A percentile compares a stretch with the other conserved stretches of the same genome.
Evolutionary conservation across 2,113 vertebrate genomes (phyloP).

Genomic region (Atrichornis clamosus): DNA sequence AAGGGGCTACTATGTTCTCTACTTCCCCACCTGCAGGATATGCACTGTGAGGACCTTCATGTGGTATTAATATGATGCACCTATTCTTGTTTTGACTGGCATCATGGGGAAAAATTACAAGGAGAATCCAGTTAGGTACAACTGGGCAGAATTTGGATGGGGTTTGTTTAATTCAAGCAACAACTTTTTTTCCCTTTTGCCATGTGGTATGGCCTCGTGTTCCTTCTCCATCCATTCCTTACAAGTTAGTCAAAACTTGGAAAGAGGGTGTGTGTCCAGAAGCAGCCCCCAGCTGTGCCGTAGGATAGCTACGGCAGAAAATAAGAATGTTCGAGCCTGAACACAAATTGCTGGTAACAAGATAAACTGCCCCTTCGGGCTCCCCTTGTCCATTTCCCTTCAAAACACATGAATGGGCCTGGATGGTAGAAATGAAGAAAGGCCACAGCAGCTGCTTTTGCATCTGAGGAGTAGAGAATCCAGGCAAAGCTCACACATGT

Average conservation of each 20-base stretch:
- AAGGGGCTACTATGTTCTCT: not conserved
- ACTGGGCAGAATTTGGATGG: not conserved
- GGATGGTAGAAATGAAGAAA: not conserved
- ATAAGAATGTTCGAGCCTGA: not conserved
- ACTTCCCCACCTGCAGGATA: rapidly evolving
- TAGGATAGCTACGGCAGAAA: not conserved
- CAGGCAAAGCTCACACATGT: rapidly evolving
- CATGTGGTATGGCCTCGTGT: not conserved
- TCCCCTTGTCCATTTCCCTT: not conserved
- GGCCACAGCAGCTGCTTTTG: not conserved
- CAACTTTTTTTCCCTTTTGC: not conserved
- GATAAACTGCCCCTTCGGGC: rapidly evolving
- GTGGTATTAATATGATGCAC: not conserved
- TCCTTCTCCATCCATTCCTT: not conserved
- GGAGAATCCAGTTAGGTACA: not conserved
- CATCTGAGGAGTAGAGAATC: not conserved
- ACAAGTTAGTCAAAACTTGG: not conserved
- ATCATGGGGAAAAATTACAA: not conserved
- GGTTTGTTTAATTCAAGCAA: not conserved
- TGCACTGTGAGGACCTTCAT: rapidly evolving
- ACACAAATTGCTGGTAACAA: not conserved
- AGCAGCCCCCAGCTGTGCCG: not conserved
- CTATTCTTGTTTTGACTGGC: not conserved
- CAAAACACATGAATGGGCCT: not conserved
- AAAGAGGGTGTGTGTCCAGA: not conserved